phyloP scores from a whole-genome alignment of 2,888 invertebrate species.

The Antheraea assamensis region DNA sequence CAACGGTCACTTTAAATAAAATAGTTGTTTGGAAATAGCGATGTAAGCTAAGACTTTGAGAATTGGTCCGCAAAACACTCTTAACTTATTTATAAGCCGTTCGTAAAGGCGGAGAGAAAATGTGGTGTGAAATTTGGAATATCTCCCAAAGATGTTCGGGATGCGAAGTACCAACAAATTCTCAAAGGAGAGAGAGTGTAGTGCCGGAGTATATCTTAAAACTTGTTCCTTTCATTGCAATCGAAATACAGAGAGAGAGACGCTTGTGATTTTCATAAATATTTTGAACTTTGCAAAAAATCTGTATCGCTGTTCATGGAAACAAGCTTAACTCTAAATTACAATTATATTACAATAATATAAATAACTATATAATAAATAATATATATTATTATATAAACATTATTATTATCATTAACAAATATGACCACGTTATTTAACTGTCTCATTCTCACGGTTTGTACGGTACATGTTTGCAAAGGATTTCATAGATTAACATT shows the following conservation, averaged over 20 bases:
- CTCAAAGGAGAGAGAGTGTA: conserved; percentile 7
- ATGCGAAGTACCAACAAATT: conserved; percentile 5
- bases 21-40: background rate
- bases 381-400: no score
- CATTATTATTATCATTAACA: no score
- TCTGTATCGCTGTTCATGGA: background rate
- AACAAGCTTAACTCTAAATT: background rate
- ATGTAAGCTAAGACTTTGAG: background rate
- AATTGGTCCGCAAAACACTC: conserved; percentile 10
- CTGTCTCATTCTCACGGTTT: no score
- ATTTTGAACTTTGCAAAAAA: background rate
- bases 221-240: background rate
- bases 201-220: background rate
- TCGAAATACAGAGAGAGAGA: background rate
- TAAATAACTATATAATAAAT: no score
- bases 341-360: background rate
- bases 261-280: conserved; percentile 2
- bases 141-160: background rate
- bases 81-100: conserved; percentile 18
- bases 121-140: conserved; percentile 15
- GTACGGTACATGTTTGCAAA: no score
- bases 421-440: no score
- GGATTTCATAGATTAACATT: no score
- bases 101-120: conserved; percentile 10
- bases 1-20: background rate